Percentiles rank a stretch among this genome's conserved stretches.
phyloP scores from a whole-genome alignment of 2,113 vertebrate species.

The Pipa parva region DNA sequence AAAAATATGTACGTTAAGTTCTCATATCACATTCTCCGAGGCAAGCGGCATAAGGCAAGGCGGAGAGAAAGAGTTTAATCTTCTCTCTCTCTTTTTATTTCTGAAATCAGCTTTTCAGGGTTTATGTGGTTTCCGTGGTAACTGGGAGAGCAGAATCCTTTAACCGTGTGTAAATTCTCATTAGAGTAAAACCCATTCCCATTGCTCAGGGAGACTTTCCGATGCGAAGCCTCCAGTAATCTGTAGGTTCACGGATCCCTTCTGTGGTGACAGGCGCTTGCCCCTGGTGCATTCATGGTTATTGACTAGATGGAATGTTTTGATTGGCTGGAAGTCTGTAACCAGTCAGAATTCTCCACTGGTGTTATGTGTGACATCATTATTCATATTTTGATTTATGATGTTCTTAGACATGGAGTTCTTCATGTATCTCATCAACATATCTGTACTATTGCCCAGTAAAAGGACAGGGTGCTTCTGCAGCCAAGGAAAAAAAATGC shows the following conservation, averaged over 20 bases:
- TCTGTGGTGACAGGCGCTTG: too few relatives aligned
- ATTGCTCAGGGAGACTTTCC: neutral
- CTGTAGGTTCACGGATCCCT: too few relatives aligned
- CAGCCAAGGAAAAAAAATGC: too few relatives aligned
- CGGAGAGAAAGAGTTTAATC: slow-evolving; percentile 17
- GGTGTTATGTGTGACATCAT: too few relatives aligned
- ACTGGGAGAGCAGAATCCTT: slow-evolving; percentile 2
- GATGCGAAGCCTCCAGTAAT: too few relatives aligned
- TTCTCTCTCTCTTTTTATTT: slow-evolving; percentile 8
- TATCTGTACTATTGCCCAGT: too few relatives aligned
- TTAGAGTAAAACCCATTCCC: neutral
- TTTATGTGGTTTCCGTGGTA: slow-evolving; percentile 26
- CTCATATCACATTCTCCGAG: too few relatives aligned
- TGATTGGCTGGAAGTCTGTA: neutral
- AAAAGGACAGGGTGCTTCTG: too few relatives aligned
- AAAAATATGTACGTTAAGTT: too few relatives aligned
- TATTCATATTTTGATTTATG: too few relatives aligned
- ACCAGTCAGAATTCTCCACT: neutral
- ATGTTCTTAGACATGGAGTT: too few relatives aligned
- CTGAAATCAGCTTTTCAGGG: slow-evolving; percentile 25
- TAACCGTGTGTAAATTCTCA: slow-evolving; percentile 7
- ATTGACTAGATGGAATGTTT: neutral
- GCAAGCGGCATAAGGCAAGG: slow-evolving; percentile 9
- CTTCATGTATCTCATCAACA: too few relatives aligned
- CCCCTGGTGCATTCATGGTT: neutral